Evolutionary conservation across 2,888 invertebrate genomes (phyloP), one percentile per base, ranked within the genome.

Genomic region (Rotaria macrura): DNA sequence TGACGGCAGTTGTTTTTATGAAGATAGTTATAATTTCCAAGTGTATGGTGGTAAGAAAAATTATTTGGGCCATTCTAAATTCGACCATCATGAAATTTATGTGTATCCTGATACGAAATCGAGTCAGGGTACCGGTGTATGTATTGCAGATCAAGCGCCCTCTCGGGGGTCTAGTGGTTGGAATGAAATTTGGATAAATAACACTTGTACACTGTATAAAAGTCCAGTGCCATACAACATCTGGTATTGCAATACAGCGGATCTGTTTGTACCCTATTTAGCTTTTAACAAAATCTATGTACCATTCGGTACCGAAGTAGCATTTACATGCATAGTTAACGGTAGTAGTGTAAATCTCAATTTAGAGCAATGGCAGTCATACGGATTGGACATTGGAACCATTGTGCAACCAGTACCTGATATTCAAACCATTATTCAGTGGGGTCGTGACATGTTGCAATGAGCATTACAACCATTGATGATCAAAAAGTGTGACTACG

Each of bases 381-480:
- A 72, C n/a, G 72, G 72, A 17, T 72, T 72, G n/a, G 72, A 72
- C 38, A 72, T 34, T 5, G 34, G 34, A 38, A 72, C 72, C 7
- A 72, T 17, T 38, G 29, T 72, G 17, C 72, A 72, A 38, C 9
- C 38, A 20, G 38, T n/a, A 38, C 72, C 72, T 23, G 29, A 72
- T 40, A 23, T 72, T 72, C 34, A 72, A 72, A 72, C 72, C 6
- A 72, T 72, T 40, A 72, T 72, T 72, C 9, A 72, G 38, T 72
- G 72, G 72, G 72, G 72, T 72, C 72, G 72, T 38, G 72, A 72
- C 6, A 72, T 72, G 72, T 72, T 72, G n/a, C 72, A 72, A 65
- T 23, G 38, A 17, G 38, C 38, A 72, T 5, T 17, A 10, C 23
- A 72, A 72, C 12, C 47, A 6, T 47, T 6, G 12, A 47, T 9